These are phyloP conservation scores for Harpagus bidentatus DNA, from an alignment of 2,113 vertebrate genomes.

Conservation along the genomic window DNA sequence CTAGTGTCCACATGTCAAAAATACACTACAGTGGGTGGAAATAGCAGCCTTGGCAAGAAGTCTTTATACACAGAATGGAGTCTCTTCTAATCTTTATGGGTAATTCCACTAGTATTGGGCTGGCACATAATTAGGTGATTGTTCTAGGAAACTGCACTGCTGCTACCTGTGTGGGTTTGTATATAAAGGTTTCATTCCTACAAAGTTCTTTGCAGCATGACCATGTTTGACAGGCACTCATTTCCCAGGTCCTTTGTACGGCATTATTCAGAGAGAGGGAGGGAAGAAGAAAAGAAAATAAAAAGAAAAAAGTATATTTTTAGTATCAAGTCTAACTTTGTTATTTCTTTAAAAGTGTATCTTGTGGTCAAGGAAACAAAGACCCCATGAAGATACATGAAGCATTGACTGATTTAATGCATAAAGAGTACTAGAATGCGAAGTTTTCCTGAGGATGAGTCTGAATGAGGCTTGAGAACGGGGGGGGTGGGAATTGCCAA, in stretches of 20 bases:
- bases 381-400: neutral
- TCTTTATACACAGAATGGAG: neutral
- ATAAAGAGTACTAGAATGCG: neutral
- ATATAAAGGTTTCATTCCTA: neutral
- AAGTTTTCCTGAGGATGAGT: neutral
- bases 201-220: neutral
- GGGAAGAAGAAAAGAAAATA: rapidly evolving
- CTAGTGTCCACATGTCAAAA: neutral
- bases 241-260: neutral
- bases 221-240: neutral
- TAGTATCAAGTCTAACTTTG: neutral
- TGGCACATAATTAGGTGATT: neutral
- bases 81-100: neutral
- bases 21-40: neutral
- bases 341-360: neutral
- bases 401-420: neutral
- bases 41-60: neutral
- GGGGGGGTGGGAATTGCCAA: neutral
- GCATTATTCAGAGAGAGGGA: neutral
- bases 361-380: neutral
- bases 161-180: neutral
- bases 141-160: neutral
- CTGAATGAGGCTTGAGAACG: neutral
- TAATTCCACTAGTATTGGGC: neutral
- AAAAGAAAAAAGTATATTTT: neutral